Evolutionary conservation across 2,113 vertebrate species (phyloP).

Genomic region (Xiphorhynchus elegans): DNA sequence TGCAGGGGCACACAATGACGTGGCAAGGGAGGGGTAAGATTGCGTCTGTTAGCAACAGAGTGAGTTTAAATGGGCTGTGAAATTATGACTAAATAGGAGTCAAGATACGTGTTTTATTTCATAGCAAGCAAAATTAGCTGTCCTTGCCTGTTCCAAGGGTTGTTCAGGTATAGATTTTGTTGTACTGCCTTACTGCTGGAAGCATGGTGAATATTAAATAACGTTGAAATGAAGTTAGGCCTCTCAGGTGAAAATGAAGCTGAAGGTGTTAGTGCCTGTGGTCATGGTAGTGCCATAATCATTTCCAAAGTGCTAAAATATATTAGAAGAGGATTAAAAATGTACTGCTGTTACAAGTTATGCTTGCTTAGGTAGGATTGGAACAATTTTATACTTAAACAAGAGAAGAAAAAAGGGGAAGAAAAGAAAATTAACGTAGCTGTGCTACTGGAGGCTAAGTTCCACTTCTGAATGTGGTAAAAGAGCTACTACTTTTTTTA

Average conservation of each 20-base stretch:
- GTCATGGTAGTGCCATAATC: not conserved
- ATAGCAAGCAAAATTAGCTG: slow-evolving; percentile 7
- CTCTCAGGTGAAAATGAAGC: not conserved
- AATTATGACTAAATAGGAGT: slow-evolving; percentile 44
- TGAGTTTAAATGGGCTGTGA: slow-evolving; percentile 44
- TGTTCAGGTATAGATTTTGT: not conserved
- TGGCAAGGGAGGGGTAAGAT: not conserved
- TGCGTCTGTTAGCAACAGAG: not conserved
- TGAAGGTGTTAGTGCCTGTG: not conserved
- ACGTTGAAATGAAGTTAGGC: not conserved
- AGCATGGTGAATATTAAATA: not conserved
- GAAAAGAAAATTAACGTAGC: not conserved
- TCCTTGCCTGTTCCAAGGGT: not conserved
- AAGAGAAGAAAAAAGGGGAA: not conserved
- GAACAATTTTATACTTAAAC: not conserved
- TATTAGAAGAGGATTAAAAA: not conserved
- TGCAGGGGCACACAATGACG: not conserved
- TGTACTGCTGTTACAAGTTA: not conserved
- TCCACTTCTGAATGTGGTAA: not conserved
- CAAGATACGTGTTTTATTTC: slow-evolving; percentile 6
- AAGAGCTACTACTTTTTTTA: not conserved
- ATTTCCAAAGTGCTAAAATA: not conserved
- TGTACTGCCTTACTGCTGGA: not conserved
- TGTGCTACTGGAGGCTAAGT: not conserved
- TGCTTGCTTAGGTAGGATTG: not conserved